Evolutionary conservation across 2,113 vertebrate species (phyloP), one percentile per base, ranked within the genome.

Genomic region (Apodemus speciosus): DNA sequence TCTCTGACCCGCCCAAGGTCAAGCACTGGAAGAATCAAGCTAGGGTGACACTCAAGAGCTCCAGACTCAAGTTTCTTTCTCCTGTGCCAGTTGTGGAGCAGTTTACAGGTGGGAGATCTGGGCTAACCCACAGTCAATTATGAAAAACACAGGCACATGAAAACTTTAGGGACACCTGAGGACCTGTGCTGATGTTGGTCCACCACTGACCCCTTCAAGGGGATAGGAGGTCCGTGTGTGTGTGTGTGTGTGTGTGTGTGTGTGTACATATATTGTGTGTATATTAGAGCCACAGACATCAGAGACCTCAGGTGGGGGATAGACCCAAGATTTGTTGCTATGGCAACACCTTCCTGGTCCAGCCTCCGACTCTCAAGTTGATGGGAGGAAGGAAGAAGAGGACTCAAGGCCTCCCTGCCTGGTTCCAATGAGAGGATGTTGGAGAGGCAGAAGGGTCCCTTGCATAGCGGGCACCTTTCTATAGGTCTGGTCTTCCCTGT

Each of bases 371-470:
- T 62, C 20, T 40, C 51, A 46, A 23, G 60, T 79, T 89, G 92
- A 43, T 49, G 16, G 1, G 56, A 40, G 75, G 11, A 68, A 80
- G 88, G 66, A n/a, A 11, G 4, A 53, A 72, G 56, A 64, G 93
- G 94, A 94, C 85, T 94, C 95, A 89, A 69, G 40, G 38, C 13
- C 14, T 64, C 71, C 58, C 68, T 35, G 25, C 16, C 81, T 58
- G 27, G 35, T 43, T 27, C 51, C 16, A 27, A 0, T 0, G 0
- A 46, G 51, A 5, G 6, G 66, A 27, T n/a, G 23, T 64, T 40
- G 16, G 51, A n/a, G 43, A n/a, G 53, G 38, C 43, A 49, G 73
- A 27, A 79, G 56, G 40, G 49, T 5, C 23, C n/a, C 38, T 69
- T 51, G 90, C 5, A 10, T 2, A 35, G 46, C 25, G 58, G 76